Base-by-base conservation (phyloP, 2,888 invertebrate genomes). In the Cheilosia pagana region DNA sequence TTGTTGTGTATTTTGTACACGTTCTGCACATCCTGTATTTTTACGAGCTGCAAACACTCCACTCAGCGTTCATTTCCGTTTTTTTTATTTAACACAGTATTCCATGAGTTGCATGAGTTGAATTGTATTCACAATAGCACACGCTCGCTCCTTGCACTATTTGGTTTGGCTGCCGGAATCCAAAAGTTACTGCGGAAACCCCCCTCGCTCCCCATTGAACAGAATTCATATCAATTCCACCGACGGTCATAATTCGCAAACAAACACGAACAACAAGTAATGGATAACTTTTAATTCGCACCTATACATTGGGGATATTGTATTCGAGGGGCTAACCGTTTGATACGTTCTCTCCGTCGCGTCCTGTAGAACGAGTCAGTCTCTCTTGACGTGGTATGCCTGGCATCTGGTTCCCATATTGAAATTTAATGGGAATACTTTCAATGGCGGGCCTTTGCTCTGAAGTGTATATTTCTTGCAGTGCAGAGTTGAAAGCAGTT, bases 31-130 rank as follows among this genome's bases (percentile, higher is more conserved):
- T 60, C 31, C 60, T 53, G 41, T 31, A 41, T 45, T 65, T 79
- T 52, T 57, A 72, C 28, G 50, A 43, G 45, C 57, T 23, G 35
- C 28, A 62, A 63, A 71, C 63, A 72, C 41, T 50, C 55, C 63
- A 10, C 16, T 55, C 62, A 23, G 43, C 19, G 21, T 28, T 7
- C 8, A 8, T 28, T 28, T 28, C 28, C 2, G 1, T 28, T 28
- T 8, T 2, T 21, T 39, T 53, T 48, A 71, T 53, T 48, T 59
- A 23, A 41, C 50, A n/a, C 28, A 59, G 70, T 14, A 23, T 50
- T 23, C 23, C 23, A 21, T 5, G 19, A 19, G 23, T 19, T 25
- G 50, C 23, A 21, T 5, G 19, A 19, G 23, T 19, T 25, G 50
- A 25, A 50, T 50, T 23, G 35, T 48, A 63, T 12, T 19, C 21